phyloP scores from a whole-genome alignment of 2,888 invertebrate species.

The Ichneumoninae sp. region DNA sequence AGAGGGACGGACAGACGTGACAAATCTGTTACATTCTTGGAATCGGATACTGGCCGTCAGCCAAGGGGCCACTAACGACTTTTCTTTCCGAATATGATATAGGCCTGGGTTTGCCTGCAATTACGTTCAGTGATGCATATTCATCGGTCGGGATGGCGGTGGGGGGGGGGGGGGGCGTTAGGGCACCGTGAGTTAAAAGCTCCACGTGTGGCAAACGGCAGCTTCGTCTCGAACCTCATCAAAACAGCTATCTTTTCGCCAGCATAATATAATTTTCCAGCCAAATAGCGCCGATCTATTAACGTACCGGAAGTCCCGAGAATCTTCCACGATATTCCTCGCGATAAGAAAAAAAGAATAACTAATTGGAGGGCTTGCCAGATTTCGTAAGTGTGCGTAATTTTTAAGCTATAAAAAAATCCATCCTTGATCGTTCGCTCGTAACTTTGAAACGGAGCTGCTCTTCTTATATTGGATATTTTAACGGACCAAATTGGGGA shows the following conservation, averaged over 20 bases:
- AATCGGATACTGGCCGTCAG: conserved; percentile 79
- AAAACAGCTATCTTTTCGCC: too few species aligned
- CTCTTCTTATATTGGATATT: conserved; percentile 32
- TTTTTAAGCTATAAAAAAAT: too few species aligned
- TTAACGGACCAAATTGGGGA: conserved; percentile 46
- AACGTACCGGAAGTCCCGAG: too few species aligned
- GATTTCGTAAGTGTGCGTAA: too few species aligned
- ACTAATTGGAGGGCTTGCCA: too few species aligned
- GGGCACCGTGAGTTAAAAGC: background rate
- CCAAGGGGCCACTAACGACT: conserved; percentile 79
- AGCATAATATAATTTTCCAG: too few species aligned
- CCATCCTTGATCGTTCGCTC: background rate
- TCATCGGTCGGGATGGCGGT: background rate
- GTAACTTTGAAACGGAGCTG: background rate
- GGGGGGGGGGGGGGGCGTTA: background rate
- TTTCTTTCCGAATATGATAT: conserved; percentile 79
- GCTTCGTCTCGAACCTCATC: conserved; percentile 15
- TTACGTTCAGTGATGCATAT: conserved; percentile 48
- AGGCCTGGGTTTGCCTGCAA: conserved; percentile 39
- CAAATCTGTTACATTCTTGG: conserved; percentile 82
- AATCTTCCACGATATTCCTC: too few species aligned
- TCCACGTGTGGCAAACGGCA: conserved; percentile 20
- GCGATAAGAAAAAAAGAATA: too few species aligned
- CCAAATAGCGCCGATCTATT: too few species aligned
- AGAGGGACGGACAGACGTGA: conserved; percentile 71